Evolutionary conservation across 2,797 vertebrate genomes (phyloP), one percentile per base, ranked within the genome.

Genomic region (Tolypeutes matacus): DNA sequence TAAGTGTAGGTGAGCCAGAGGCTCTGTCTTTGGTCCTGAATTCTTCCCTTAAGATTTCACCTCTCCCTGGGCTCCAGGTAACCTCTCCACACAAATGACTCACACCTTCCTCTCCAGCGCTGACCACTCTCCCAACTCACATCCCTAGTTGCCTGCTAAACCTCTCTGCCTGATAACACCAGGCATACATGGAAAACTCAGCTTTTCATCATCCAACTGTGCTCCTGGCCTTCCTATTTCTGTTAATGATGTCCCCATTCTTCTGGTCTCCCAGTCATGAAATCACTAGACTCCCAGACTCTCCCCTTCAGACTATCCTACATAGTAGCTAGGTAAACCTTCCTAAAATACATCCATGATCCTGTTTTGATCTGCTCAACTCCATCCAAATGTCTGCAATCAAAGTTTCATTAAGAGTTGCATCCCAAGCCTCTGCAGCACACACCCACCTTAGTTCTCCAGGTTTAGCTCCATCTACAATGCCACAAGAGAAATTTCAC

Each of bases 1-100:
- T 46, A 46, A 46, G 5, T 46, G 42, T 46, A 20, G 23, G 20
- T 1, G 15, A 3, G 0, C 17, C 9, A 1, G 0, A 2, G 34
- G 11, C 62, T 76, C 83, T 87, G 83, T 77, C 42, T 76, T 84
- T 91, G 65, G 53, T 58, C 6, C 89, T 60, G 62, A 89, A 21
- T 0, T 42, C 31, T 87, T 17, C 34, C 82, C 64, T 60, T 31
- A 11, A 3, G 56, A 85, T 0, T 10, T 36, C 25, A 1, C 62
- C 58, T 67, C 23, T 83, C 70, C 49, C 29, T 36, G 56, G 18
- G 34, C 20, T 67, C 70, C 49, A 36, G 9, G 17, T 70, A 34
- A 49, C 34, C 5, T 34, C 69, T 86, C 17, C 60, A 70, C 12
- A 39, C 6, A 51, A 51, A 15, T 51, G 49, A 51, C 49, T 12